Percentiles rank a stretch among this genome's conserved stretches.
Evolutionary conservation across 2,113 vertebrate genomes (phyloP).

Genomic region (Apistogramma diplotaenia): DNA sequence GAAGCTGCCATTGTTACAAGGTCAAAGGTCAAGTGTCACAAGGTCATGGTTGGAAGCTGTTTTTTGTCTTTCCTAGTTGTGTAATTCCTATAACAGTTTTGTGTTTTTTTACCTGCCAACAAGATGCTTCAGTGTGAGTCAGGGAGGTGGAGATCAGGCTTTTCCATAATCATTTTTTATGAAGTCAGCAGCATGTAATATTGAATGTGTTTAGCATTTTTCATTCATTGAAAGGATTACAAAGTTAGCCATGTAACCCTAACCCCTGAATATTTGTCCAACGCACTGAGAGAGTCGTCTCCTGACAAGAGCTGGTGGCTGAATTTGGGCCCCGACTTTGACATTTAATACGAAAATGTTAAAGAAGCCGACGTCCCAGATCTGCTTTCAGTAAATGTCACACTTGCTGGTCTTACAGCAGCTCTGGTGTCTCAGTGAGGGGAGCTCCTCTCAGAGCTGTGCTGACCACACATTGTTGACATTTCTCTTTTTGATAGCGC

Average conservation of each 20-base stretch:
- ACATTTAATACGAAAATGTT: neutral
- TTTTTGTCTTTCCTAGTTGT: neutral
- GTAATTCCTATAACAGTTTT: neutral
- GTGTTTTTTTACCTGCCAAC: neutral
- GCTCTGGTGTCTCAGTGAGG: constrained; percentile 35
- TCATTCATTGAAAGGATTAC: neutral
- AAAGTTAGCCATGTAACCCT: neutral
- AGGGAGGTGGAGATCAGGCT: neutral
- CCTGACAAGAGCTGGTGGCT: neutral
- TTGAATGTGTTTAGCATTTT: neutral
- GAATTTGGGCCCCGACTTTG: neutral
- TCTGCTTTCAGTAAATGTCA: constrained; percentile 48
- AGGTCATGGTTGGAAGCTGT: constrained; percentile 1
- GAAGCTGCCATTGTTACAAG: constrained; percentile 14
- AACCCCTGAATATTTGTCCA: neutral
- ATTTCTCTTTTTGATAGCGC: constrained; percentile 66
- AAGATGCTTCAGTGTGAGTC: neutral
- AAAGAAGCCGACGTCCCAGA: neutral
- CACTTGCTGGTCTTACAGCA: constrained; percentile 7
- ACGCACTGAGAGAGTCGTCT: neutral
- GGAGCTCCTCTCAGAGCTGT: constrained; percentile 34
- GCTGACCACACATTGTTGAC: constrained; percentile 62
- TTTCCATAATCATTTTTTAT: neutral
- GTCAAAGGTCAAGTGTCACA: constrained; percentile 52
- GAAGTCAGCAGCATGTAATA: neutral